phyloP scores from a whole-genome alignment of 2,888 invertebrate genomes.

The Ophion obscuratus region DNA sequence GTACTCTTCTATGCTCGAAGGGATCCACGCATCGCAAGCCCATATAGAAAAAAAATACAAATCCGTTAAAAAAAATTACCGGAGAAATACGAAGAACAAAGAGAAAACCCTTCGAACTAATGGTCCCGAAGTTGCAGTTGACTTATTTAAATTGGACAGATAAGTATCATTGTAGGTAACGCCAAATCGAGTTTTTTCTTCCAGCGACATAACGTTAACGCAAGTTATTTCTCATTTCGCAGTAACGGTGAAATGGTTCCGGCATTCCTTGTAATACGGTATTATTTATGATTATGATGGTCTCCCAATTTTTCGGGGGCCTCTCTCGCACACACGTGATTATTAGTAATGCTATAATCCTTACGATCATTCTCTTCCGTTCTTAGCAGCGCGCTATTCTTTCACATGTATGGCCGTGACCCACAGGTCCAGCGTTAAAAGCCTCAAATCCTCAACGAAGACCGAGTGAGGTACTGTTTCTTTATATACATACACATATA shows the following conservation, averaged over 20 bases:
- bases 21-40: too few relatives aligned
- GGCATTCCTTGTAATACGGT: not conserved
- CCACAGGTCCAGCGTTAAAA: conserved; percentile 42
- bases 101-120: too few relatives aligned
- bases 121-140: too few relatives aligned
- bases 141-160: too few relatives aligned
- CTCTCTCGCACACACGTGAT: conserved; percentile 9
- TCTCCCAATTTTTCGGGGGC: not conserved
- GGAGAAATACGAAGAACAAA: too few relatives aligned
- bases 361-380: conserved; percentile 39
- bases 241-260: not conserved
- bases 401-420: conserved; percentile 56
- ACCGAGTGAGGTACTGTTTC: conserved; percentile 20
- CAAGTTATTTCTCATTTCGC: too few relatives aligned
- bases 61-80: too few relatives aligned
- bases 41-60: too few relatives aligned
- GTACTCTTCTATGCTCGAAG: too few relatives aligned
- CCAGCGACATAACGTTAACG: too few relatives aligned
- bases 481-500: not conserved
- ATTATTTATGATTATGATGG: conserved; percentile 22
- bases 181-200: too few relatives aligned
- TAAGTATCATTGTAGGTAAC: too few relatives aligned
- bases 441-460: conserved; percentile 32
- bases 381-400: conserved; percentile 29
- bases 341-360: conserved; percentile 33